phyloP scores from a whole-genome alignment of 1,140 invertebrate species.

The Temnothorax longispinosus region DNA sequence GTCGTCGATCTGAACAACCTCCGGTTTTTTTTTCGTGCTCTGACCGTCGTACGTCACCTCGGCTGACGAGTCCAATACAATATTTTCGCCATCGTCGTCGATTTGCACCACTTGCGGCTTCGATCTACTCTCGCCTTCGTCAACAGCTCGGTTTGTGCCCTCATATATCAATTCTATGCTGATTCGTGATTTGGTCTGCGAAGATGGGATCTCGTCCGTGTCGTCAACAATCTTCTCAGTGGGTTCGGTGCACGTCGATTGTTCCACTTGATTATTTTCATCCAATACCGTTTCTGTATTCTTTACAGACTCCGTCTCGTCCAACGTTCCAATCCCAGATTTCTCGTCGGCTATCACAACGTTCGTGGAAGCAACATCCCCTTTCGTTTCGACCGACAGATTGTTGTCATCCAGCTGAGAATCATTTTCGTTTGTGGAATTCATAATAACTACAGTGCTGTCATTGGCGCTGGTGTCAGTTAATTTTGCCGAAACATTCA shows the following conservation, averaged over 20 bases:
- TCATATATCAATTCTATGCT: slow-evolving; percentile 82
- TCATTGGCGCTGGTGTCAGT: background rate
- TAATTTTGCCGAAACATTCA: slow-evolving; percentile 39
- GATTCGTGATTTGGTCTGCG: slow-evolving; percentile 56
- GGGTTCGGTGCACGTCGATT: background rate
- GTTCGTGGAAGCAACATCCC: background rate
- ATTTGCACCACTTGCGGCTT: slow-evolving; percentile 79
- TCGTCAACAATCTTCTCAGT: background rate
- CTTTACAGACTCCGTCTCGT: background rate
- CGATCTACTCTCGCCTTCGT: slow-evolving; percentile 47
- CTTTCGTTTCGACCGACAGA: background rate
- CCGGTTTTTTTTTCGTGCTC: slow-evolving; percentile 40
- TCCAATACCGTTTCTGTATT: background rate
- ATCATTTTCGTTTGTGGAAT: background rate
- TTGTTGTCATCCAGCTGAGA: background rate
- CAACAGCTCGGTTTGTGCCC: slow-evolving; percentile 21
- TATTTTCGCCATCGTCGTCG: slow-evolving; percentile 75
- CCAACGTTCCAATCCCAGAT: background rate
- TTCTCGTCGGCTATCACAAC: background rate
- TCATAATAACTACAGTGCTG: background rate
- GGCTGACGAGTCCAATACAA: slow-evolving; percentile 77
- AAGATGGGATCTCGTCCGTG: background rate
- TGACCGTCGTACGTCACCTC: slow-evolving; percentile 79
- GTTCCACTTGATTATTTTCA: background rate
- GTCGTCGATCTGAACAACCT: slow-evolving; percentile 77